phyloP scores from a whole-genome alignment of 1,140 invertebrate genomes.

The Aphis craccivora region DNA sequence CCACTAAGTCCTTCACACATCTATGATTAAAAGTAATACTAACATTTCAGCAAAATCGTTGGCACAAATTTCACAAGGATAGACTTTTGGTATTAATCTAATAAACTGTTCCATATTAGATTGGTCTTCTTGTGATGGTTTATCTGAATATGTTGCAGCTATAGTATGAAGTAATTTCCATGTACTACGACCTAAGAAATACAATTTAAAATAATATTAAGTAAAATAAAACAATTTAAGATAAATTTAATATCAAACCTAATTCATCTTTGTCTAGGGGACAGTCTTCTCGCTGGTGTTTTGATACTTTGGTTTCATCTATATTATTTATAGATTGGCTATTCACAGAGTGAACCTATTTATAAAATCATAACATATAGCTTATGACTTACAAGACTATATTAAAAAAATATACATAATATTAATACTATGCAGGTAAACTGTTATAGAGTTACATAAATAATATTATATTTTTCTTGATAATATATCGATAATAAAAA shows the following conservation, averaged over 20 bases:
- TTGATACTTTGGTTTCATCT: neutral
- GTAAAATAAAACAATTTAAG: neutral
- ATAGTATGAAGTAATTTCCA: slow-evolving; percentile 98
- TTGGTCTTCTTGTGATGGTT: slow-evolving; percentile 78
- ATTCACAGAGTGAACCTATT: neutral
- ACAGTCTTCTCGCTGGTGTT: slow-evolving; percentile 18
- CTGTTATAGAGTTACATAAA: neutral
- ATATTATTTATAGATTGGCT: neutral
- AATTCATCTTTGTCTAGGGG: slow-evolving; percentile 29
- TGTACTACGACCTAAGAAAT: slow-evolving; percentile 72
- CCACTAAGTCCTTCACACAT: no score
- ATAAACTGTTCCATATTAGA: slow-evolving; percentile 85
- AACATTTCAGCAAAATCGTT: slow-evolving; percentile 86
- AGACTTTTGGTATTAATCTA: slow-evolving; percentile 86
- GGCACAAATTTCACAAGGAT: slow-evolving; percentile 94
- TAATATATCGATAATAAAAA: neutral
- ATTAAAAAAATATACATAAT: neutral
- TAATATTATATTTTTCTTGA: neutral
- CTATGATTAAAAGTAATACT: slow-evolving; percentile 63
- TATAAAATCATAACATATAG: neutral
- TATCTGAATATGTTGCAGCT: slow-evolving; percentile 93
- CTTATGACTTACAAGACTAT: neutral
- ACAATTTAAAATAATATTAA: neutral
- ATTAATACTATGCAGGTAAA: neutral
- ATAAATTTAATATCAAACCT: slow-evolving; percentile 10